A percentile compares a stretch with the other conserved stretches of the same genome.
Conservation (phyloP, 2,797 vertebrate species). For the Pampus argenteus region DNA sequence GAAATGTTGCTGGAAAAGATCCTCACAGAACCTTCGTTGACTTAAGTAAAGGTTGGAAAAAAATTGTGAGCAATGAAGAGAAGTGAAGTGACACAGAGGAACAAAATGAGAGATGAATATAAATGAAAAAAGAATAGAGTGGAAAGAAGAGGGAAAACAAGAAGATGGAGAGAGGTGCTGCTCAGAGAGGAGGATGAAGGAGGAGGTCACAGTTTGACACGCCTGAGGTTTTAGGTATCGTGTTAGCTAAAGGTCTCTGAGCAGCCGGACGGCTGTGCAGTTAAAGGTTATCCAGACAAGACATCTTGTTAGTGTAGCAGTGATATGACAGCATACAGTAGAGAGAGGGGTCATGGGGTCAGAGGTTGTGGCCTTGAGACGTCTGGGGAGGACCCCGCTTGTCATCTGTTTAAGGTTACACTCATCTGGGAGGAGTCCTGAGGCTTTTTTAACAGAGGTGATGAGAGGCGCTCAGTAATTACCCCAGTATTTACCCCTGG, state of each 20-base stretch:
- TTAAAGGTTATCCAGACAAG: constrained; percentile 80
- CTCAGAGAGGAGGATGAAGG: constrained; percentile 25
- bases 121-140: background rate
- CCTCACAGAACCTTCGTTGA: background rate
- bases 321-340: constrained; percentile 52
- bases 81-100: background rate
- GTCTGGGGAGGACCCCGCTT: constrained; percentile 40
- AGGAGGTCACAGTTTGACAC: constrained; percentile 47
- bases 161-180: background rate
- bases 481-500: constrained; percentile 43
- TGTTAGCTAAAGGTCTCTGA: constrained; percentile 80
- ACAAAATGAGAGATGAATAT: background rate
- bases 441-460: constrained; percentile 29
- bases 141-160: background rate
- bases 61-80: constrained; percentile 4
- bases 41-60: constrained; percentile 18
- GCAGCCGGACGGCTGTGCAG: constrained; percentile 60
- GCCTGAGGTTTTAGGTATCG: constrained; percentile 47
- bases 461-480: constrained; percentile 35
- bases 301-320: constrained; percentile 74
- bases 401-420: constrained; percentile 68
- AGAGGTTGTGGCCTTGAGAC: constrained; percentile 25
- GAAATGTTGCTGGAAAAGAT: constrained; percentile 6
- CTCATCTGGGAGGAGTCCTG: background rate
- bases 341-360: constrained; percentile 49